Percentiles rank a stretch among this genome's conserved stretches.
These are phyloP conservation scores for Boleophthalmus pectinirostris DNA, from an alignment of 2,113 vertebrate genomes.

Conservation along the genomic window DNA sequence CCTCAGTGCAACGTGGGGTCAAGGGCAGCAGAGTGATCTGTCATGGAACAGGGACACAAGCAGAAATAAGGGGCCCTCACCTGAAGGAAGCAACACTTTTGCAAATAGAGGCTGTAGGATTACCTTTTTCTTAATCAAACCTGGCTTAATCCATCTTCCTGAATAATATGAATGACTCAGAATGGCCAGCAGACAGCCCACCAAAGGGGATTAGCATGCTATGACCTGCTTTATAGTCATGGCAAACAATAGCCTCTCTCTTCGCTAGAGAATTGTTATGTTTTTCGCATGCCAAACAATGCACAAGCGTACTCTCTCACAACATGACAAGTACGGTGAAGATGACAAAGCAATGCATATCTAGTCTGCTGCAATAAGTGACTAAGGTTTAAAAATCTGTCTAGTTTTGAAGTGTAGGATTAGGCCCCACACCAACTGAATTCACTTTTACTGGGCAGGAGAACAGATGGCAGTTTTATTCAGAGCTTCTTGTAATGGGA, in stretches of 20 bases:
- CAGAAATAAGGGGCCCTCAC: constrained; percentile 14
- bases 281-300: constrained; percentile 12
- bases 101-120: neutral
- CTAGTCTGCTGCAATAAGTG: neutral
- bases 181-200: constrained; percentile 20
- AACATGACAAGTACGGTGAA: neutral
- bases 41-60: constrained; percentile 13
- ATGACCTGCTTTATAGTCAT: constrained; percentile 67
- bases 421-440: constrained; percentile 70
- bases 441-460: constrained; percentile 65
- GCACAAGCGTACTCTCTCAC: neutral
- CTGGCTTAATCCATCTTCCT: constrained; percentile 5
- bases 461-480: constrained; percentile 77
- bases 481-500: constrained; percentile 52
- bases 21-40: constrained; percentile 46
- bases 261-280: constrained; percentile 8
- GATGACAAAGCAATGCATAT: neutral
- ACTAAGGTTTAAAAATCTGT: constrained; percentile 45
- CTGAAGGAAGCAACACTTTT: constrained; percentile 19
- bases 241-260: constrained; percentile 46
- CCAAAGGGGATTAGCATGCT: constrained; percentile 63
- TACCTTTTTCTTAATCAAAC: constrained; percentile 6
- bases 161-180: constrained; percentile 16
- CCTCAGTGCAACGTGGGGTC: constrained; percentile 33
- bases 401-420: constrained; percentile 69